Evolutionary conservation across 2,797 vertebrate genomes (phyloP), one percentile per base, ranked within the genome.

Genomic region (Spondyliosoma cantharus): DNA sequence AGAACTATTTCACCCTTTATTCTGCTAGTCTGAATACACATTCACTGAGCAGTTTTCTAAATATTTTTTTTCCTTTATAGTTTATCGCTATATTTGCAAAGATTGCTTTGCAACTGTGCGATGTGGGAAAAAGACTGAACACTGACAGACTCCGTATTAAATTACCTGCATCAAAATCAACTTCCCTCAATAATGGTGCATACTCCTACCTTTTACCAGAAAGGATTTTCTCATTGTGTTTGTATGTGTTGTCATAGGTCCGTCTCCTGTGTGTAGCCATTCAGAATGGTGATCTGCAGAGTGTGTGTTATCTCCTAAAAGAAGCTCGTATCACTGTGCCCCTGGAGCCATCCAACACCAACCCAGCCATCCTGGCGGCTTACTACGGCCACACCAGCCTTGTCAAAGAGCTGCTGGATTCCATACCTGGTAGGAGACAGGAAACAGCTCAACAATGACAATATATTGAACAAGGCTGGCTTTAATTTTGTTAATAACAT

Each of bases 291-390:
- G 97, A 99, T 29, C 57, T 95, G 48, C 93, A 96, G 76, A 94
- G 93, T 0, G 96, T 98, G 50, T 88, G 87, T n/a, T 98, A 96
- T 83, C 94, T 99, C 57, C 94, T 99, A 52, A 94, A 94, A 12
- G 95, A 97, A 11, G 95, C 93, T 0, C 66, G 52, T 4, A 90
- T 96, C 59, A 9, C 88, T 19, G 81, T 98, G 4, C 94, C 96
- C 0, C 94, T 89, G 0, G 96, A 97, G 58, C 96, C 95, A 5
- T 95, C 87, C 0, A 94, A 96, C 42, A 94, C 92, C 81, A 97
- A 98, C 62, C 97, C 98, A 0, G 97, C 96, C 0, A 94, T 99
- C 83, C 82, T 97, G 74, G 98, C 97, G 0, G 96, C 97, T 0
- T 94, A 95, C 82, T 94, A 93, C 4, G 98, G 98, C 29, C 96